These are phyloP conservation scores for Artibeus jamaicensis DNA, from an alignment of 2,797 vertebrate genomes.

Conservation along the genomic window DNA sequence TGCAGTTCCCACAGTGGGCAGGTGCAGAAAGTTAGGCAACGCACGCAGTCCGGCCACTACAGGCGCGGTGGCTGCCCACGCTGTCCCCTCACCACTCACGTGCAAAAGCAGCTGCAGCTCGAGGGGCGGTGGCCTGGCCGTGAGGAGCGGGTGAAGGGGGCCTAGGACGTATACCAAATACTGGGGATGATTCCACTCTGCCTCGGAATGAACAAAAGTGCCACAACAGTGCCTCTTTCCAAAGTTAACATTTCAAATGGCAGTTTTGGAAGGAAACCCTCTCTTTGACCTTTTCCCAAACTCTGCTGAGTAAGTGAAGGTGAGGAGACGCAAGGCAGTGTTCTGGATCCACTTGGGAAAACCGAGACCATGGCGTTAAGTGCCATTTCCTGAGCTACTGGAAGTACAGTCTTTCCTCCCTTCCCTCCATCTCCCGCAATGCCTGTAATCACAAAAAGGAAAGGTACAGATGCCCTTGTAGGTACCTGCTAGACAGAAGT, in stretches of 20 bases:
- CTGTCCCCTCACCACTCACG: not conserved
- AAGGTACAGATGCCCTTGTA: not conserved
- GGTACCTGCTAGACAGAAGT: not conserved
- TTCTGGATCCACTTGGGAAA: not conserved
- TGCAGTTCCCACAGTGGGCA: not conserved
- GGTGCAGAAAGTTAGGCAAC: not conserved
- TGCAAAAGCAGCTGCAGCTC: not conserved
- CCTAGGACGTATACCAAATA: not conserved
- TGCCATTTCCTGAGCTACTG: not conserved
- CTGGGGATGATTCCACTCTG: accelerated
- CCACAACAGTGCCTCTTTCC: not conserved
- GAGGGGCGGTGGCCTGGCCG: not conserved
- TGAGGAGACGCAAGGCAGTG: accelerated
- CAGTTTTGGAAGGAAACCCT: not conserved
- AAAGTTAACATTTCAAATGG: not conserved
- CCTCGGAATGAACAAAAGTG: not conserved
- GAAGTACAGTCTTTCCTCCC: not conserved
- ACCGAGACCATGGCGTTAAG: not conserved
- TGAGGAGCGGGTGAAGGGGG: not conserved
- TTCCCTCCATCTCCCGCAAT: not conserved
- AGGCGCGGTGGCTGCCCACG: not conserved
- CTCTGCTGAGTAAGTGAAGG: not conserved
- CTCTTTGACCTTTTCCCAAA: not conserved
- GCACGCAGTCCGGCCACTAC: accelerated
- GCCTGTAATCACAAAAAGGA: not conserved